These are phyloP conservation scores for Caenorhabditis sp. DNA, from an alignment of 2,888 invertebrate genomes.

Conservation along the genomic window DNA sequence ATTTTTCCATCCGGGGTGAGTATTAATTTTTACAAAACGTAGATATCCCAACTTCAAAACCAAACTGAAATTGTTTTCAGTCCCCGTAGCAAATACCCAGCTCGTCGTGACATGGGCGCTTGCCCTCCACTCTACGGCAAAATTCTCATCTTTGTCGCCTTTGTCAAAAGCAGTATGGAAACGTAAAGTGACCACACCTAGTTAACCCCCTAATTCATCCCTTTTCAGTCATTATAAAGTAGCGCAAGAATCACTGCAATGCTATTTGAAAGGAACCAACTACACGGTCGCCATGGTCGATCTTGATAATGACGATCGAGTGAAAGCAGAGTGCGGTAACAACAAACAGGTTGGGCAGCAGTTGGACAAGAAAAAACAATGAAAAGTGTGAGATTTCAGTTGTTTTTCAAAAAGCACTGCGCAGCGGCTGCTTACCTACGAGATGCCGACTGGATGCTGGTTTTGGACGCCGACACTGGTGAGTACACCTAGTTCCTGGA, in stretches of 20 bases:
- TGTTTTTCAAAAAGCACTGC: conserved; percentile 82
- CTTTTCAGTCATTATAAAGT: conserved; percentile 77
- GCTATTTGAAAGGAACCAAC: conserved; percentile 78
- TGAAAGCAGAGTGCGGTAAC: conserved; percentile 70
- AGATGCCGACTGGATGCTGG: conserved; percentile 82
- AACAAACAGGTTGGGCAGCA: conserved; percentile 72
- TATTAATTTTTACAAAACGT: no score
- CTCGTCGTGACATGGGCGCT: conserved; percentile 68
- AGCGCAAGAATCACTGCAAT: conserved; percentile 77
- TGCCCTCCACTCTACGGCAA: conserved; percentile 74
- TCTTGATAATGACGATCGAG: conserved; percentile 75
- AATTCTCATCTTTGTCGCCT: conserved; percentile 73
- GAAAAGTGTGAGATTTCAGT: conserved; percentile 63
- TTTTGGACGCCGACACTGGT: conserved; percentile 81
- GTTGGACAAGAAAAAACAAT: not conserved
- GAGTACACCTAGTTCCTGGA: no score
- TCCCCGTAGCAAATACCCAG: conserved; percentile 51
- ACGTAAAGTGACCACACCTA: conserved; percentile 49
- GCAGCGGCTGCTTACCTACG: conserved; percentile 80
- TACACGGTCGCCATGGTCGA: conserved; percentile 78
- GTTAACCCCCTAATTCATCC: conserved; percentile 18
- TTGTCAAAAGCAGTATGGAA: conserved; percentile 69
- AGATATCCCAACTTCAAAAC: not conserved
- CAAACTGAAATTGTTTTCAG: conserved; percentile 26
- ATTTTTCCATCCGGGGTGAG: conserved; percentile 43